Evolutionary conservation across 2,113 vertebrate genomes (phyloP).

Genomic region (Caloenas nicobarica): DNA sequence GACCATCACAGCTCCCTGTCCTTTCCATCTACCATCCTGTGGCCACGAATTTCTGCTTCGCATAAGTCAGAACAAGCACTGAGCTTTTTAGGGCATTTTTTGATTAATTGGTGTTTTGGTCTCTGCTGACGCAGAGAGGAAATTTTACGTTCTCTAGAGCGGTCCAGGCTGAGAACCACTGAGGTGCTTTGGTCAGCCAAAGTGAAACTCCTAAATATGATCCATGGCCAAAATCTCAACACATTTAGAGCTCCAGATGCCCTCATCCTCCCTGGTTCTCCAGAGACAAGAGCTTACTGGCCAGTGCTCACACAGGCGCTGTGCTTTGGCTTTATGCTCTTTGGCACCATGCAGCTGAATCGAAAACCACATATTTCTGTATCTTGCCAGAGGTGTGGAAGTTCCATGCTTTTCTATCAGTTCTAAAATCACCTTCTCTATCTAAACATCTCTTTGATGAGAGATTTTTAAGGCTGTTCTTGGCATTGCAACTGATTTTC

Average conservation of each 20-base stretch:
- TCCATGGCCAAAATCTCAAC: background rate
- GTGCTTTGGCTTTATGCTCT: background rate
- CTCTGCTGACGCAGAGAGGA: background rate
- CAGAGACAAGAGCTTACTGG: background rate
- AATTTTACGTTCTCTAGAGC: background rate
- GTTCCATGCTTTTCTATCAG: background rate
- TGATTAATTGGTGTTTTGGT: background rate
- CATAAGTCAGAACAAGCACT: accelerated
- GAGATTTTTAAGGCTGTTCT: background rate
- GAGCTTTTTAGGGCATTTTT: background rate
- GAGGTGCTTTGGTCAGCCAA: background rate
- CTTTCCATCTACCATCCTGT: background rate
- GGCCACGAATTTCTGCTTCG: background rate
- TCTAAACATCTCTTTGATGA: background rate
- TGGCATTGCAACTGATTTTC: background rate
- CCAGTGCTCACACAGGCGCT: background rate
- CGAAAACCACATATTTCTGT: background rate
- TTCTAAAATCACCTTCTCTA: background rate
- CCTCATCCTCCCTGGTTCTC: background rate
- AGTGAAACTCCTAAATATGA: background rate
- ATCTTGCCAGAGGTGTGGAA: background rate
- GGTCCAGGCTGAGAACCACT: background rate
- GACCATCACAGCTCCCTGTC: background rate
- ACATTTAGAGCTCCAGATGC: background rate
- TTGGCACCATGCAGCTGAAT: background rate